Percentiles rank a stretch among this genome's conserved stretches.
Conservation (phyloP, 2,888 invertebrate species). For the Cryptocephalus primarius region DNA sequence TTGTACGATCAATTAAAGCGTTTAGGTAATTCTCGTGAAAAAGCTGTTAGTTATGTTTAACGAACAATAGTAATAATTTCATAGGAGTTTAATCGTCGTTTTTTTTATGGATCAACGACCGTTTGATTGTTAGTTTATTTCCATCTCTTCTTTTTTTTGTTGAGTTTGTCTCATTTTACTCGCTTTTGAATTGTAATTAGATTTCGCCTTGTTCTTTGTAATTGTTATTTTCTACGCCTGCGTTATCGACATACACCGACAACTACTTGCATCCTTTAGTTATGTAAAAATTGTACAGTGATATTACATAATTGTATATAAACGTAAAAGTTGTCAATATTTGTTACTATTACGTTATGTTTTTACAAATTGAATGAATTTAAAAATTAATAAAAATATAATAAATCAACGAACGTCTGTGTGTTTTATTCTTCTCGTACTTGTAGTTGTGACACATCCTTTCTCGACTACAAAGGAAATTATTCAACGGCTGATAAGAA, state of each 20-base stretch:
- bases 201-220: background rate
- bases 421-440: background rate
- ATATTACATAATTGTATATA: conserved; percentile 25
- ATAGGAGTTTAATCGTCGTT: too few relatives aligned
- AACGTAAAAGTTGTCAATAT: conserved; percentile 29
- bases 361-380: conserved; percentile 36
- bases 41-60: too few relatives aligned
- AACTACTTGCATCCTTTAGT: conserved; percentile 6
- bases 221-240: conserved; percentile 6
- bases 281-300: conserved; percentile 23
- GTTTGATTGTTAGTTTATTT: too few relatives aligned
- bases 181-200: conserved; percentile 4
- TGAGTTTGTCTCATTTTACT: background rate
- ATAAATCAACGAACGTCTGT: conserved; percentile 14
- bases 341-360: conserved; percentile 37
- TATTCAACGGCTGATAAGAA: background rate
- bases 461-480: background rate
- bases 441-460: background rate
- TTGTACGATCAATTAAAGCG: too few relatives aligned
- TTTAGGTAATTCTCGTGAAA: too few relatives aligned
- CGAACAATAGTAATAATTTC: too few relatives aligned
- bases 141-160: too few relatives aligned
- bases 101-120: too few relatives aligned
- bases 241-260: background rate
- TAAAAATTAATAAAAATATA: conserved; percentile 30